Conservation (phyloP, 2,888 invertebrate genomes). For the Tetropium fuscum region DNA sequence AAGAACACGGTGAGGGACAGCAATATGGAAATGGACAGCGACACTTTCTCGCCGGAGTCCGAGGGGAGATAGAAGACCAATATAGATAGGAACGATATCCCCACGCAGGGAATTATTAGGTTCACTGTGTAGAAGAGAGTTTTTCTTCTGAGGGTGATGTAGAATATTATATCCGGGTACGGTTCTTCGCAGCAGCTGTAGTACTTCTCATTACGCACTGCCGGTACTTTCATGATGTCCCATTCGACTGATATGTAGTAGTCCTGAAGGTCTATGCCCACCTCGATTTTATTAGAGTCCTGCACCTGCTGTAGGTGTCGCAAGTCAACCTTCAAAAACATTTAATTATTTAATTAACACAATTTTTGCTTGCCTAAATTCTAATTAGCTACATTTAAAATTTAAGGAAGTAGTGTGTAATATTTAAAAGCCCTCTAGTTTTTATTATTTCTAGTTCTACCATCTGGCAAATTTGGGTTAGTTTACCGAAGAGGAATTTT, state of each 20-base stretch:
- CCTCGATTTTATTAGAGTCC: slow-evolving; percentile 88
- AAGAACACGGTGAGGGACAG: slow-evolving; percentile 95
- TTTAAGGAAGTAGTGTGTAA: too few relatives aligned
- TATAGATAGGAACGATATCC: slow-evolving; percentile 96
- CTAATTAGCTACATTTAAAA: too few relatives aligned
- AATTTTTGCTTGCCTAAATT: too few relatives aligned
- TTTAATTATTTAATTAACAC: too few relatives aligned
- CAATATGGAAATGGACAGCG: slow-evolving; percentile 93
- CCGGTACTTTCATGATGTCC: slow-evolving; percentile 96
- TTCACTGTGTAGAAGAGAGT: slow-evolving; percentile 98
- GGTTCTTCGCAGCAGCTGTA: slow-evolving; percentile 98
- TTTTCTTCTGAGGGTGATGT: slow-evolving; percentile 93
- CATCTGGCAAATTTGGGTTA: too few relatives aligned
- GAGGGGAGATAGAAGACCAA: slow-evolving; percentile 98
- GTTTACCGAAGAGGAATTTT: too few relatives aligned
- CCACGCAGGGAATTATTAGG: slow-evolving; percentile 96
- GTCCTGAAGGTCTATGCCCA: slow-evolving; percentile 93
- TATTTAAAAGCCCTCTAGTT: too few relatives aligned
- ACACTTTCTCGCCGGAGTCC: slow-evolving; percentile 98
- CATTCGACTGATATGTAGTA: slow-evolving; percentile 98
- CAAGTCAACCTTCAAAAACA: slow-evolving; percentile 87
- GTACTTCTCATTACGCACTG: slow-evolving; percentile 75
- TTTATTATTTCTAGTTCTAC: too few relatives aligned
- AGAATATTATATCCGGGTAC: slow-evolving; percentile 97
- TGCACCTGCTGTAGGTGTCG: slow-evolving; percentile 89